A percentile compares a stretch with the other conserved stretches of the same genome.
phyloP scores from a whole-genome alignment of 1,140 invertebrate genomes.

The Drosophila orosa region DNA sequence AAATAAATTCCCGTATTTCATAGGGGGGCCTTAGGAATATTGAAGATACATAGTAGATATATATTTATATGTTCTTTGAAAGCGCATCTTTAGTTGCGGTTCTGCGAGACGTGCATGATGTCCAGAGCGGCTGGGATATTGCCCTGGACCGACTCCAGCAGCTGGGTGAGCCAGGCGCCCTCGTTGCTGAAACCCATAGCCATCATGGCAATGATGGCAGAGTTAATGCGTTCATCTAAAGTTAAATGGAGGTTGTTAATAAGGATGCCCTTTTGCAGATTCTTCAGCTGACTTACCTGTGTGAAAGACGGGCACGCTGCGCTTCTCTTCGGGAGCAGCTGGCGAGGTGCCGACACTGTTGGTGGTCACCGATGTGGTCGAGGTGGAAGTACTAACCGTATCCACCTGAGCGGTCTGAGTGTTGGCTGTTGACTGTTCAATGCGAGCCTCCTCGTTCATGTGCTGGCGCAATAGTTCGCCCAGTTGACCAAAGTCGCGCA shows the following conservation, averaged over 20 bases:
- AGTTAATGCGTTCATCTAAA: constrained; percentile 87
- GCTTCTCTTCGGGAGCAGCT: constrained; percentile 58
- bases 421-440: constrained; percentile 58
- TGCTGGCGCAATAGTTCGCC: constrained; percentile 66
- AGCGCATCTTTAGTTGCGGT: constrained; percentile 45
- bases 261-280: too few species aligned
- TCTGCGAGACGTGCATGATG: constrained; percentile 85
- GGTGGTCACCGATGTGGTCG: constrained; percentile 58
- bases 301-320: constrained; percentile 60
- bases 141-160: constrained; percentile 86
- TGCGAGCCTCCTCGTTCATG: constrained; percentile 57
- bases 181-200: constrained; percentile 93
- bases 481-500: constrained; percentile 50
- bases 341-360: constrained; percentile 59
- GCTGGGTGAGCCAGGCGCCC: constrained; percentile 86
- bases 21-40: constrained; percentile 12
- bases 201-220: constrained; percentile 88
- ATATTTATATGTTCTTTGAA: constrained; percentile 3
- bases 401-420: constrained; percentile 65
- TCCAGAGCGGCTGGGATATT: constrained; percentile 90
- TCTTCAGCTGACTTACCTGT: constrained; percentile 37
- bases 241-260: background rate
- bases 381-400: constrained; percentile 62
- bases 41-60: constrained; percentile 32
- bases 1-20: constrained; percentile 7